Evolutionary conservation across 1,140 invertebrate species (phyloP), one percentile per base, ranked within the genome.

Genomic region (Neodiprion pinetum): DNA sequence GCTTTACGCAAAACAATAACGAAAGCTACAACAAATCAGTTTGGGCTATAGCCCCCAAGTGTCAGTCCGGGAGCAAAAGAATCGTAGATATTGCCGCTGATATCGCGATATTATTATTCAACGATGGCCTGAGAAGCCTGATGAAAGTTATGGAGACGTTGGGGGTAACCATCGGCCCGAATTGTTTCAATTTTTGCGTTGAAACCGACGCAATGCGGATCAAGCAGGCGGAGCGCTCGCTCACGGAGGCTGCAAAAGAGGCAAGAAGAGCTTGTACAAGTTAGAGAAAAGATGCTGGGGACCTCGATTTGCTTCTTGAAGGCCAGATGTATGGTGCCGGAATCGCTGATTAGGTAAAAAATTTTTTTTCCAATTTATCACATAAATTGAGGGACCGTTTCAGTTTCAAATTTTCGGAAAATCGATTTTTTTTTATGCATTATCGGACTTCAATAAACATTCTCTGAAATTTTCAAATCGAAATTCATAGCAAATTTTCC

Each of bases 21-120:
- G 48, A 72, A 66, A 73, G 17, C 28, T 70, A 76, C 28, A 75
- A 73, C 14, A 47, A 28, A 47, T 11, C 14, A 7, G 65, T 74
- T 12, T 77, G 70, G 70, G 53, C 65, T 17, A 73, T 75, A 66
- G 68, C 71, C 67, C 73, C 70, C 67, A 77, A 76, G 70, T 75
- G 17, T 47, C 65, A 67, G 69, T 75, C 67, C n/a, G 68, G 73
- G n/a, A 48, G 67, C 67, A 74, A 74, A 61, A 69, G 49, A 69
- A 74, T 74, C 47, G n/a, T 74, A 47, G 73, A 74, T 70, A 74
- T 74, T 70, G 73, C 73, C 28, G 48, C 73, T 61, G 73, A 74
- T 66, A 74, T 74, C 68, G 68, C 73, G 21, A 50, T 70, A 70
- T 74, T 50, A 53, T 21, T 53, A 17, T 74, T 74, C 68, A 74